Percentiles rank a stretch among this genome's conserved stretches.
phyloP scores from a whole-genome alignment of 1,140 invertebrate species.

The Delia radicum region DNA sequence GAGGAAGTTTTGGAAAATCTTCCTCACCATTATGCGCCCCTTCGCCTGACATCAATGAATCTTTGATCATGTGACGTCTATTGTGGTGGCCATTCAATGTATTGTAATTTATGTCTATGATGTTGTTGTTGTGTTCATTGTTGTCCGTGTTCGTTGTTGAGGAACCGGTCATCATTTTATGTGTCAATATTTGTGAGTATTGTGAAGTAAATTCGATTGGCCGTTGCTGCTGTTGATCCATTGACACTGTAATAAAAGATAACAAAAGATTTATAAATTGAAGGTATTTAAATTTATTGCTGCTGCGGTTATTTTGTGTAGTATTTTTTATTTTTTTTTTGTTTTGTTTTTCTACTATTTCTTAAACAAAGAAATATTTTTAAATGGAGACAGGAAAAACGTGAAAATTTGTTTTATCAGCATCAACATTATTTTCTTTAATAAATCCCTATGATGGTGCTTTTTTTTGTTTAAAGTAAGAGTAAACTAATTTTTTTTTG shows the following conservation, averaged over 20 bases:
- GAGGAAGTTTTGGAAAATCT: conserved; percentile 40
- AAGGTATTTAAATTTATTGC: not conserved
- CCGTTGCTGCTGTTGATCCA: not conserved
- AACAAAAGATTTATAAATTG: not conserved
- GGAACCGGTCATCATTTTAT: not conserved
- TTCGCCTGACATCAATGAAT: not conserved
- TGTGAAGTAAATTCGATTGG: not conserved
- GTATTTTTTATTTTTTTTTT: not conserved
- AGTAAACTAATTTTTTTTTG: too few relatives aligned
- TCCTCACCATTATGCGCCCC: not conserved
- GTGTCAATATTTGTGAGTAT: not conserved
- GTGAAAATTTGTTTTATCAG: too few relatives aligned
- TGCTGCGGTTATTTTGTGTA: not conserved
- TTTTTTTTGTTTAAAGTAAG: too few relatives aligned
- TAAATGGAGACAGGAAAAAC: too few relatives aligned
- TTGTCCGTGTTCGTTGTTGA: not conserved
- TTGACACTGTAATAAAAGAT: not conserved
- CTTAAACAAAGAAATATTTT: too few relatives aligned
- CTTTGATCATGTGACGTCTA: not conserved
- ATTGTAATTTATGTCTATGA: not conserved
- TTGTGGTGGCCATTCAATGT: not conserved
- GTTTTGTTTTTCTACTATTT: not conserved
- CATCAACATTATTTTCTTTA: too few relatives aligned
- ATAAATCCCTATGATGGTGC: too few relatives aligned
- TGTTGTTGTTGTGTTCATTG: not conserved